A percentile compares a stretch with the other conserved stretches of the same genome.
Evolutionary conservation across 1,140 invertebrate genomes (phyloP).

Genomic region (Pararge aegeria): DNA sequence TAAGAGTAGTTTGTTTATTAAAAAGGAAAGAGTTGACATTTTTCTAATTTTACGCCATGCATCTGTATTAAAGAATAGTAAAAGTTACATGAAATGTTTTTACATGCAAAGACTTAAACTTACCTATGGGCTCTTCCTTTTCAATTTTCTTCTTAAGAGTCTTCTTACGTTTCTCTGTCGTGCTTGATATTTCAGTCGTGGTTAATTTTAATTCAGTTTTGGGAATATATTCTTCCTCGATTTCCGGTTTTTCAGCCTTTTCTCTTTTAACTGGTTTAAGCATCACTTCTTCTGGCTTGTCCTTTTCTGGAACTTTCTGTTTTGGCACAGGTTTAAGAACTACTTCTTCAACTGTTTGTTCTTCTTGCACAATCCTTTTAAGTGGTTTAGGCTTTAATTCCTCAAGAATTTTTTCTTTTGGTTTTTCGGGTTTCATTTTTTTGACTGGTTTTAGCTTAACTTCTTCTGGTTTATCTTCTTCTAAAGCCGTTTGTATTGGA

Average conservation of each 20-base stretch:
- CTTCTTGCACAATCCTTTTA: too few species aligned
- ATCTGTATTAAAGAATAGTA: slow-evolving; percentile 15
- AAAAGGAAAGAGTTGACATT: not conserved
- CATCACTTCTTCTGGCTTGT: slow-evolving; percentile 51
- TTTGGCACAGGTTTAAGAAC: slow-evolving; percentile 21
- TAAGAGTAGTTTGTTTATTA: too few species aligned
- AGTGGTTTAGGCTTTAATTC: slow-evolving; percentile 11
- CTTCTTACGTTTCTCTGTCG: not conserved
- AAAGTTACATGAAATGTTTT: not conserved
- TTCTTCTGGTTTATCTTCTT: slow-evolving; percentile 34
- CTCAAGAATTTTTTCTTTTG: slow-evolving; percentile 17
- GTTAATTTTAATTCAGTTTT: slow-evolving; percentile 20
- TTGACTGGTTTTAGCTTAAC: slow-evolving; percentile 1
- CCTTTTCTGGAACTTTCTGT: slow-evolving; percentile 21
- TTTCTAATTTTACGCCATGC: slow-evolving; percentile 17
- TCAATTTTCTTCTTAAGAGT: slow-evolving; percentile 31
- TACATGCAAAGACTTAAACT: not conserved
- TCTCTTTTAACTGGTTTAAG: slow-evolving; percentile 24
- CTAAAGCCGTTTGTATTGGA: slow-evolving; percentile 35
- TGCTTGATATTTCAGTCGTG: slow-evolving; percentile 6
- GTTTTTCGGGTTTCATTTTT: slow-evolving; percentile 30
- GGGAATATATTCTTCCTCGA: too few species aligned
- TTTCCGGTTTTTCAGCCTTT: slow-evolving; percentile 11
- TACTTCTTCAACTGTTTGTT: slow-evolving; percentile 18
- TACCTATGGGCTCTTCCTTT: slow-evolving; percentile 23